These are phyloP conservation scores for Embidobia sp. DNA, from an alignment of 2,888 invertebrate species.

Conservation along the genomic window DNA sequence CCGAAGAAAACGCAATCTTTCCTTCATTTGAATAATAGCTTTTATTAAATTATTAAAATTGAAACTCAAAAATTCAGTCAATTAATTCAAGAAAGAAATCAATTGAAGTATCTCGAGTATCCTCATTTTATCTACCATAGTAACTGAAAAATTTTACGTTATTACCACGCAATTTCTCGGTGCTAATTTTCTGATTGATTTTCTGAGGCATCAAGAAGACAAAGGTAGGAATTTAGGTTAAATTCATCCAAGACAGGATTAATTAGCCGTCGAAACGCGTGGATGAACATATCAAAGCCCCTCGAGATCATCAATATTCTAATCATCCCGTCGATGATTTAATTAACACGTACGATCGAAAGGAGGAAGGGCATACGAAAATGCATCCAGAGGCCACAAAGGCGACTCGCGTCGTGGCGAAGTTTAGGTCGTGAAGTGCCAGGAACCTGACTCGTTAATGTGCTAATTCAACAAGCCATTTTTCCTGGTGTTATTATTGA, in stretches of 20 bases:
- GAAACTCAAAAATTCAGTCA: too few relatives aligned
- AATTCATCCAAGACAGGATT: slow-evolving; percentile 1
- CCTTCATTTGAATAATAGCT: too few relatives aligned
- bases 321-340: slow-evolving; percentile 35
- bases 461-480: slow-evolving; percentile 56
- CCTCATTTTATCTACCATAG: too few relatives aligned
- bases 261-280: slow-evolving; percentile 17
- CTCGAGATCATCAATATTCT: slow-evolving; percentile 41
- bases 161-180: too few relatives aligned
- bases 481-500: slow-evolving; percentile 53
- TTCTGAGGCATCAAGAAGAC: neutral
- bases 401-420: neutral
- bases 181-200: too few relatives aligned
- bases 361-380: slow-evolving; percentile 20
- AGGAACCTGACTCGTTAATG: slow-evolving; percentile 42
- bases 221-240: too few relatives aligned
- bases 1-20: too few relatives aligned
- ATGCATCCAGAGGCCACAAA: neutral
- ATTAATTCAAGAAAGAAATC: too few relatives aligned
- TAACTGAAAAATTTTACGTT: too few relatives aligned
- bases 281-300: slow-evolving; percentile 28
- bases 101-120: too few relatives aligned
- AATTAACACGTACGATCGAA: slow-evolving; percentile 34
- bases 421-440: slow-evolving; percentile 16
- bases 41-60: too few relatives aligned